Percentiles rank a stretch among this genome's conserved stretches.
Evolutionary conservation across 2,797 vertebrate genomes (phyloP).

Genomic region (Anableps anableps): DNA sequence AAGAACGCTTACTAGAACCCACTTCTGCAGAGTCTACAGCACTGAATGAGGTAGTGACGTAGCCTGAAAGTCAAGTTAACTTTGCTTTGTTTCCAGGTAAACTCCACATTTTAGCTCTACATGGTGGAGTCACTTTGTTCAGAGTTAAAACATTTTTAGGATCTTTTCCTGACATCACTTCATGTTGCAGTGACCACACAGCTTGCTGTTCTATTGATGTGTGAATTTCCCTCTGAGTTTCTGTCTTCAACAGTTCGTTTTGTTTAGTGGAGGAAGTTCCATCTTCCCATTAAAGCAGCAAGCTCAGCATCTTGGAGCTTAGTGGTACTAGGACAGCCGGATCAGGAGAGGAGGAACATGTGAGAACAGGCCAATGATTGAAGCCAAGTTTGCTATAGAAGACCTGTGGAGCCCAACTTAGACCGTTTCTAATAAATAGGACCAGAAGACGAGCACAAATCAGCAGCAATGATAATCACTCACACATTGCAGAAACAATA

Average conservation of each 20-base stretch:
- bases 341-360: not conserved
- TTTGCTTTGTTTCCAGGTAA: not conserved
- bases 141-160: not conserved
- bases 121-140: not conserved
- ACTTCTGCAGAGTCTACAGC: not conserved
- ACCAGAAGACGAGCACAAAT: not conserved
- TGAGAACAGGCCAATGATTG: not conserved
- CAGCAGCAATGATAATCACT: conserved; percentile 2
- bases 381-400: not conserved
- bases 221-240: not conserved
- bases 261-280: not conserved
- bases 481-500: not conserved
- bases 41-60: not conserved
- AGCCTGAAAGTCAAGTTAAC: not conserved
- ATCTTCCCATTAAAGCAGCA: not conserved
- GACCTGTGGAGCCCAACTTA: not conserved
- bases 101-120: not conserved
- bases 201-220: not conserved
- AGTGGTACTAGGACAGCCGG: not conserved
- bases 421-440: not conserved
- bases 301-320: not conserved
- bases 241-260: not conserved
- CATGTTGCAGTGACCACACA: not conserved
- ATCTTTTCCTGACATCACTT: conserved; percentile 4
- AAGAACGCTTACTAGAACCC: not conserved